phyloP scores from a whole-genome alignment of 2,113 vertebrate genomes.

The Hippocampus zosterae region DNA sequence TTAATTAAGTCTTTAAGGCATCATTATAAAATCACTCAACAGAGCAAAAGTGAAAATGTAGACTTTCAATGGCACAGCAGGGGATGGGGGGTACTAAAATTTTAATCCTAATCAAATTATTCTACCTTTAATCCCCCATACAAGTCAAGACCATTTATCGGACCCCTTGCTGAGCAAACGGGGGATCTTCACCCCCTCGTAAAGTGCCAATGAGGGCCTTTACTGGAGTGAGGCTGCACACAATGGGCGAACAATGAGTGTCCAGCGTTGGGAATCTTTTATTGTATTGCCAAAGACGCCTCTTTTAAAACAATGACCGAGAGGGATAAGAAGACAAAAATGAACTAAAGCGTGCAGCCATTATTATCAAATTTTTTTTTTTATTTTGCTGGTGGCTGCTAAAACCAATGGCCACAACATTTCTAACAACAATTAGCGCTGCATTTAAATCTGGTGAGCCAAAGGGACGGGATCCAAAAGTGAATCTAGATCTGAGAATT shows the following conservation, averaged over 20 bases:
- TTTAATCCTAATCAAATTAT: constrained; percentile 61
- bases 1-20: constrained; percentile 26
- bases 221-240: constrained; percentile 33
- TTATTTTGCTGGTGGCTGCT: neutral
- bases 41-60: constrained; percentile 27
- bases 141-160: constrained; percentile 52
- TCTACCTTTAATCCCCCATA: constrained; percentile 29
- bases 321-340: constrained; percentile 10
- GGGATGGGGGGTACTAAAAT: constrained; percentile 21
- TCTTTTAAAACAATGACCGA: constrained; percentile 2
- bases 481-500: constrained; percentile 4
- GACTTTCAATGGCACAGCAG: constrained; percentile 30
- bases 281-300: constrained; percentile 18
- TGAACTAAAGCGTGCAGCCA: neutral
- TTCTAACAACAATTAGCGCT: neutral
- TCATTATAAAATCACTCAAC: constrained; percentile 30
- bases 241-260: constrained; percentile 40
- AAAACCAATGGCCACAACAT: neutral
- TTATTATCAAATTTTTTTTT: neutral
- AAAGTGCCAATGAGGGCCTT: constrained; percentile 21
- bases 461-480: neutral
- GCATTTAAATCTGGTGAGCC: neutral
- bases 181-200: constrained; percentile 19
- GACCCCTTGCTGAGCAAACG: constrained; percentile 42
- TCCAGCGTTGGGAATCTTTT: constrained; percentile 14